Evolutionary conservation across 2,797 vertebrate species (phyloP).

Genomic region (Semotilus atromaculatus): DNA sequence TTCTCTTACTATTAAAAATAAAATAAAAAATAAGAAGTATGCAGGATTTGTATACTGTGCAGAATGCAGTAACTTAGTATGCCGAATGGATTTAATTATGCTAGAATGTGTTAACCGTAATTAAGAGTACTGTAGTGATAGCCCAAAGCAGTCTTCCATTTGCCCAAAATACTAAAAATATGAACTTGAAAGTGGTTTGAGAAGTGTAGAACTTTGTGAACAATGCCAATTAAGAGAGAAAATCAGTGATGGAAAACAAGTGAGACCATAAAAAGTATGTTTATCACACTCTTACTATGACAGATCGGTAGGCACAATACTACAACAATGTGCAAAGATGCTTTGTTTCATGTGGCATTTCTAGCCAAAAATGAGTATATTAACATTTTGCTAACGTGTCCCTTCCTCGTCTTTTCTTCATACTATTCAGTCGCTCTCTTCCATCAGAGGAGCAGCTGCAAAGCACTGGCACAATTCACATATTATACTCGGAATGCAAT

Average conservation of each 20-base stretch:
- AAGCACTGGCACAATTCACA: constrained; percentile 47
- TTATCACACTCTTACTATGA: constrained; percentile 52
- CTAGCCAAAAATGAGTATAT: constrained; percentile 73
- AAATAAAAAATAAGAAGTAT: not conserved
- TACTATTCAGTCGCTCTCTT: not conserved
- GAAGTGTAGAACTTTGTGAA: not conserved
- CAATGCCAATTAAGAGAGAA: not conserved
- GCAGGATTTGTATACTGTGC: not conserved
- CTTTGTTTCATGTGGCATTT: constrained; percentile 72
- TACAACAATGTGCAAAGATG: constrained; percentile 64
- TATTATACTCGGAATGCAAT: constrained; percentile 44
- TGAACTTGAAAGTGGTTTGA: not conserved
- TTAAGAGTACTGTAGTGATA: not conserved
- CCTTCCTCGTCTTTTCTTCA: constrained; percentile 26
- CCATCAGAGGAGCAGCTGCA: constrained; percentile 30
- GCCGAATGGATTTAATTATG: not conserved
- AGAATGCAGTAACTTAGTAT: not conserved
- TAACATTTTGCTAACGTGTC: constrained; percentile 78
- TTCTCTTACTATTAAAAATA: not conserved
- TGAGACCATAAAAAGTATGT: not conserved
- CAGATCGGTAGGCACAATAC: constrained; percentile 62
- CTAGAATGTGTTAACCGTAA: not conserved
- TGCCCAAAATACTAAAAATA: not conserved
- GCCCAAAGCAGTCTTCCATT: not conserved
- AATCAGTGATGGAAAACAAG: not conserved